Evolutionary conservation across 2,113 vertebrate genomes (phyloP), one percentile per base, ranked within the genome.

Genomic region (Cathartes aura): DNA sequence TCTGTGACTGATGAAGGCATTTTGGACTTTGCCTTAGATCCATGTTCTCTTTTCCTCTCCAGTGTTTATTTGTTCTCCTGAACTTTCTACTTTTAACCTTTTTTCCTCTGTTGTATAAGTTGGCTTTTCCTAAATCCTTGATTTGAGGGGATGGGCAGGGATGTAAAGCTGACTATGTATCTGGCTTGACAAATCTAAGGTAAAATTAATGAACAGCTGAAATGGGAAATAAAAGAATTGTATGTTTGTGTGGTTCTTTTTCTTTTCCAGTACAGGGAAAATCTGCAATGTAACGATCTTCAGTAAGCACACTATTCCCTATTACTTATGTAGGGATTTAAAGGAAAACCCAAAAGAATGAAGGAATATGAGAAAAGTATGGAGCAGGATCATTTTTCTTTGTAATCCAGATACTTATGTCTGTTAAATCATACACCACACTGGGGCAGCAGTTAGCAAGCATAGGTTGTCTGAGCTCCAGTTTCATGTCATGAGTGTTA

Each of bases 361-460:
- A 70, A 62, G 42, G 36, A 79, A 38, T 48, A 7, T 5, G 47
- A 67, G 47, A 15, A 12, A 56, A 89, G 11, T 11, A 12, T 21
- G 29, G 75, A 66, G 14, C 40, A 18, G 52, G 30, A 43, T 60
- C 1, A 26, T 72, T 91, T 87, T 81, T 52, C 42, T 73, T 40
- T 38, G 40, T 86, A 23, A 89, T 96, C 9, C 71, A 47, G 71
- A 36, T 71, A 60, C 11, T 62, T 82, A 4, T 3, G 32, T 71
- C 81, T 80, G 94, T 97, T 98, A 97, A 95, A 97, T 36, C 75
- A 88, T 59, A 38, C 17, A 95, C 97, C 98, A 98, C 98, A 97
- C 50, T 55, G 98, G 93, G 97, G 98, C 97, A 98, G 97, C 96
- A 98, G 97, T 97, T 90, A 95, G 96, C 97, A 98, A 98, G 96